phyloP scores from a whole-genome alignment of 2,888 invertebrate species.

The Amaurobius ferox region DNA sequence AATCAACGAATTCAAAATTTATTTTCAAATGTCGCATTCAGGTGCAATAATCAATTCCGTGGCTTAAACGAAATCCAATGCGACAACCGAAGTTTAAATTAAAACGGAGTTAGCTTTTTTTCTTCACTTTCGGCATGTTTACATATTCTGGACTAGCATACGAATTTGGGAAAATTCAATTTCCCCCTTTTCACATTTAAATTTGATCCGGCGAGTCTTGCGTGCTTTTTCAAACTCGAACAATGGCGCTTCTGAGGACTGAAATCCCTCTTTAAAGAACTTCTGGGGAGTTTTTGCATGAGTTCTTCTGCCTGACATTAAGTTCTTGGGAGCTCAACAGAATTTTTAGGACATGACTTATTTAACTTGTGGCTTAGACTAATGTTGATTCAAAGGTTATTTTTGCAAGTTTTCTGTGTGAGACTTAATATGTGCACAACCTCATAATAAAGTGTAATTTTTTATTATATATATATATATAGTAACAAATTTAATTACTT shows the following conservation, averaged over 20 bases:
- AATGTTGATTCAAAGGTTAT: not conserved
- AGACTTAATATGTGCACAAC: no score
- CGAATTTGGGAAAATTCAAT: slow-evolving; percentile 50
- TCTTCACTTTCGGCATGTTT: slow-evolving; percentile 13
- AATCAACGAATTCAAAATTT: no score
- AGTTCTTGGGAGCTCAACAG: not conserved
- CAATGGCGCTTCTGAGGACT: slow-evolving; percentile 22
- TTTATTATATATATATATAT: no score
- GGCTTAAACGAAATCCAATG: slow-evolving; percentile 11
- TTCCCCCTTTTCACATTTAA: slow-evolving; percentile 66
- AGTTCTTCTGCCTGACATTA: not conserved
- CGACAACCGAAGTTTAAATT: slow-evolving; percentile 42
- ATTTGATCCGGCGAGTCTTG: slow-evolving; percentile 25
- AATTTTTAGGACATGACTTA: not conserved
- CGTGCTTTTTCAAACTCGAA: slow-evolving; percentile 35
- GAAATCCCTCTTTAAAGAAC: not conserved
- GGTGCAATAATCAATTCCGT: not conserved
- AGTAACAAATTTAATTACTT: no score
- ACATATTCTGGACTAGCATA: slow-evolving; percentile 40
- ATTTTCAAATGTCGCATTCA: no score
- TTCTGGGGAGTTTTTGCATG: not conserved
- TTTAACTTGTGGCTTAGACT: not conserved
- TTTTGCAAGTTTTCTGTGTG: no score
- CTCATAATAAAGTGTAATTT: no score
- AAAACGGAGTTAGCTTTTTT: slow-evolving; percentile 9